These are phyloP conservation scores for Cromileptes altivelis DNA, from an alignment of 2,113 vertebrate species.

Conservation along the genomic window DNA sequence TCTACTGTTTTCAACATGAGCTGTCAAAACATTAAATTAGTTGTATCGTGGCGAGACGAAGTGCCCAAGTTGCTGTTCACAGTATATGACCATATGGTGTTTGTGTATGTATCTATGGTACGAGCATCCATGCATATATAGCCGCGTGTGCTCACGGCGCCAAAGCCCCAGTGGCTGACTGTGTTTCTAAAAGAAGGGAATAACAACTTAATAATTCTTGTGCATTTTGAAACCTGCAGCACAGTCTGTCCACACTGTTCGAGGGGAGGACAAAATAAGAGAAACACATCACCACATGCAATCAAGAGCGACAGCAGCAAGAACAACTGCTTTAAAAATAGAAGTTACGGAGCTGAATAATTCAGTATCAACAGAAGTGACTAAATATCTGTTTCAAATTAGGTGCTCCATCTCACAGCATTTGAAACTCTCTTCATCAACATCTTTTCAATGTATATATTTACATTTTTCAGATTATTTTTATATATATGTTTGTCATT, in stretches of 20 bases:
- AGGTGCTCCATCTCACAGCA: background rate
- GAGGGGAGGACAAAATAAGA: background rate
- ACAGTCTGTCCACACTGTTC: background rate
- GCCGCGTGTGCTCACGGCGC: background rate
- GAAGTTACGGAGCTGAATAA: background rate
- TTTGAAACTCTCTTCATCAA: background rate
- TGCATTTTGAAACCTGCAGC: constrained; percentile 17
- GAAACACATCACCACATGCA: background rate
- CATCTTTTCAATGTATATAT: background rate
- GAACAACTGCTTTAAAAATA: background rate
- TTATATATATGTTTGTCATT: no score
- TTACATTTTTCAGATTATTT: background rate
- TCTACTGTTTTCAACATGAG: background rate
- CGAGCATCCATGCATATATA: background rate
- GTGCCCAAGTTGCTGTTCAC: background rate
- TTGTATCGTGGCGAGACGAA: background rate
- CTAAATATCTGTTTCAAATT: background rate
- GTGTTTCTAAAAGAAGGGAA: background rate
- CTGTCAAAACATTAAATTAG: constrained; percentile 19
- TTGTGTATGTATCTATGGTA: background rate
- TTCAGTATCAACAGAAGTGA: background rate
- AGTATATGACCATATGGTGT: constrained; percentile 12
- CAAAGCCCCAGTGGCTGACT: constrained; percentile 6
- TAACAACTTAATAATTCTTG: background rate
- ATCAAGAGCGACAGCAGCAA: background rate